phyloP scores from a whole-genome alignment of 1,140 invertebrate genomes.

The Lasioglossum albipes region DNA sequence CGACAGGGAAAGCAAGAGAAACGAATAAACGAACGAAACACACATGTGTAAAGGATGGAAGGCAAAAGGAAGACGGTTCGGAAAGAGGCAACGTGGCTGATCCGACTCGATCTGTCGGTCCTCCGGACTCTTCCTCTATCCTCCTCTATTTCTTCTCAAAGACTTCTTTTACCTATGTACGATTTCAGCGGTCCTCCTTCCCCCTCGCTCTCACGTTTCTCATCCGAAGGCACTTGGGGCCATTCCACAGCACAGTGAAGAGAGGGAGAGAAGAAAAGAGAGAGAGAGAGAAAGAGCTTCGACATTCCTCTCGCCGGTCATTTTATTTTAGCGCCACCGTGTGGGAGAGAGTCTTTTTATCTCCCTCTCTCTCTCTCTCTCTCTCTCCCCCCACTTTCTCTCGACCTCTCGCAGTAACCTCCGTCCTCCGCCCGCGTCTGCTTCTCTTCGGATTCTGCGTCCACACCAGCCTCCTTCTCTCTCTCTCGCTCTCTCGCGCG shows the following conservation, averaged over 20 bases:
- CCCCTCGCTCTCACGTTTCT: conserved; percentile 15
- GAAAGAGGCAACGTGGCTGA: conserved; percentile 13
- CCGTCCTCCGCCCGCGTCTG: too few relatives aligned
- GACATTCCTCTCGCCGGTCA: conserved; percentile 72
- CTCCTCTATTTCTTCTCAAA: conserved; percentile 3
- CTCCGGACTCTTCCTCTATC: conserved; percentile 12
- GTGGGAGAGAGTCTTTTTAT: conserved; percentile 50
- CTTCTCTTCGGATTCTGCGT: too few relatives aligned
- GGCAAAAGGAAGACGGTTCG: not conserved
- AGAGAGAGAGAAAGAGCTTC: conserved; percentile 57
- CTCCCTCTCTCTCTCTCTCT: conserved; percentile 8
- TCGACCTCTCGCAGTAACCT: not conserved
- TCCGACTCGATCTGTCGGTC: conserved; percentile 2
- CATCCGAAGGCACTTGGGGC: conserved; percentile 43
- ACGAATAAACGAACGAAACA: conserved; percentile 22
- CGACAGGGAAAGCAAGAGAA: conserved; percentile 16
- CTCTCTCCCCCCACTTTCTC: not conserved
- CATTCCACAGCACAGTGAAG: conserved; percentile 23
- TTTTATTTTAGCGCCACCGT: conserved; percentile 77
- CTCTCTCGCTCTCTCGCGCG: too few relatives aligned
- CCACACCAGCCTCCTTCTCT: conserved; percentile 13
- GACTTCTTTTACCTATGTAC: conserved; percentile 55
- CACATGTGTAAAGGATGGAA: not conserved
- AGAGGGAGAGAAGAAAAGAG: too few relatives aligned
- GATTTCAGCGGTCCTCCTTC: conserved; percentile 39